Conservation (phyloP, 2,888 invertebrate genomes). For the Ochropleura plecta region DNA sequence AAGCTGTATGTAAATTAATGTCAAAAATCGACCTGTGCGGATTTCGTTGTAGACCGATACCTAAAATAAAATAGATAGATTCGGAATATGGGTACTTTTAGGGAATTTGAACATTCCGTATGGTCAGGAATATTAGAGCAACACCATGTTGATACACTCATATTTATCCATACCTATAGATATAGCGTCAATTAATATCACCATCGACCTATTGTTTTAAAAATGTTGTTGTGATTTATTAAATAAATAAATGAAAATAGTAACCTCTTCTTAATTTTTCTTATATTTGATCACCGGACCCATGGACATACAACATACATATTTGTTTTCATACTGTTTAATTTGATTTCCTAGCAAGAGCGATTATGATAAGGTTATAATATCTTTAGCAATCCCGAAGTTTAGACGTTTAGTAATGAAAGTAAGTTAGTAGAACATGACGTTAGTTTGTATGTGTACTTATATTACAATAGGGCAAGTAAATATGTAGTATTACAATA, state of each 20-base stretch:
- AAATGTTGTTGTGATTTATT: slow-evolving; percentile 76
- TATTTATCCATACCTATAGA: slow-evolving; percentile 61
- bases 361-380: not conserved
- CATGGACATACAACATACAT: no score
- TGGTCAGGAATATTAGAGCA: slow-evolving; percentile 19
- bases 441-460: no score
- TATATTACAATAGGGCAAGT: no score
- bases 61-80: slow-evolving; percentile 29
- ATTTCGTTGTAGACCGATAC: slow-evolving; percentile 36
- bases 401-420: not conserved
- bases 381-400: not conserved
- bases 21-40: slow-evolving; percentile 28
- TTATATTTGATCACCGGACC: not conserved
- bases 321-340: no score
- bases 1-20: slow-evolving; percentile 7
- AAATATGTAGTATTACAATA: no score
- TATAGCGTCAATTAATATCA: slow-evolving; percentile 78
- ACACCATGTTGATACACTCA: slow-evolving; percentile 43
- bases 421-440: no score
- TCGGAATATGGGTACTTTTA: slow-evolving; percentile 21
- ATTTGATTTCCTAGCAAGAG: not conserved
- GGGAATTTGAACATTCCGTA: slow-evolving; percentile 14
- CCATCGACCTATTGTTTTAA: slow-evolving; percentile 71
- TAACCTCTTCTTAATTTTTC: slow-evolving; percentile 16
- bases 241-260: slow-evolving; percentile 64